These are phyloP conservation scores for Syritta pipiens DNA, from an alignment of 2,888 invertebrate genomes.

Conservation along the genomic window DNA sequence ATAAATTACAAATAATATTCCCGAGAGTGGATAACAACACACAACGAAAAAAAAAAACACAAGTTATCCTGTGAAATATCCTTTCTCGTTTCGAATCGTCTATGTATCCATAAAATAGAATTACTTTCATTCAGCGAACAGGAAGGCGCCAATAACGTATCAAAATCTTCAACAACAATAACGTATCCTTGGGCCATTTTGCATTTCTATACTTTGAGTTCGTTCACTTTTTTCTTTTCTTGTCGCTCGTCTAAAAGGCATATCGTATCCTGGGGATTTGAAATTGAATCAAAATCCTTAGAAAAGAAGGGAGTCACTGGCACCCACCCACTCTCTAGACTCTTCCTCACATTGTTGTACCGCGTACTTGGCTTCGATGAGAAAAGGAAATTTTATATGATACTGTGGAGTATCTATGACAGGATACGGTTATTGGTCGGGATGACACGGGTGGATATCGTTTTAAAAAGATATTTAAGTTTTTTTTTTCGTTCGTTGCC, in stretches of 20 bases:
- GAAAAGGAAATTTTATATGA: constrained; percentile 65
- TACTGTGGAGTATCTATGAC: constrained; percentile 67
- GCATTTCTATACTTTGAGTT: constrained; percentile 55
- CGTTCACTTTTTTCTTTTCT: constrained; percentile 13
- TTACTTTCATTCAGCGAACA: constrained; percentile 64
- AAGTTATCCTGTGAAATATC: constrained; percentile 50
- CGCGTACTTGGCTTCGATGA: constrained; percentile 34
- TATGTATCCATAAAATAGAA: constrained; percentile 63
- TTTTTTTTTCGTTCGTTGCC: constrained; percentile 11
- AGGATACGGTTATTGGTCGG: constrained; percentile 68
- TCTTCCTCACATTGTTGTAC: constrained; percentile 15
- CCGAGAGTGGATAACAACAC: no score
- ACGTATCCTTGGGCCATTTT: constrained; percentile 69
- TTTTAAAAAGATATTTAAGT: constrained; percentile 63
- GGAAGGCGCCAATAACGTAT: constrained; percentile 69
- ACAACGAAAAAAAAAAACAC: no score
- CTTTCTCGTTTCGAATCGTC: constrained; percentile 24
- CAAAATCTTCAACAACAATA: constrained; percentile 67
- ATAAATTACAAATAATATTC: constrained; percentile 63
- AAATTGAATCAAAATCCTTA: constrained; percentile 70
- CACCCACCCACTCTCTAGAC: no score
- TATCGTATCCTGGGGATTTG: constrained; percentile 66
- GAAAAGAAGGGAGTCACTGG: background rate
- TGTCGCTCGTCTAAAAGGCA: constrained; percentile 55
- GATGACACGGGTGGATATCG: constrained; percentile 65